Conservation (phyloP, 2,113 vertebrate genomes). For the Tragelaphus buxtoni region DNA sequence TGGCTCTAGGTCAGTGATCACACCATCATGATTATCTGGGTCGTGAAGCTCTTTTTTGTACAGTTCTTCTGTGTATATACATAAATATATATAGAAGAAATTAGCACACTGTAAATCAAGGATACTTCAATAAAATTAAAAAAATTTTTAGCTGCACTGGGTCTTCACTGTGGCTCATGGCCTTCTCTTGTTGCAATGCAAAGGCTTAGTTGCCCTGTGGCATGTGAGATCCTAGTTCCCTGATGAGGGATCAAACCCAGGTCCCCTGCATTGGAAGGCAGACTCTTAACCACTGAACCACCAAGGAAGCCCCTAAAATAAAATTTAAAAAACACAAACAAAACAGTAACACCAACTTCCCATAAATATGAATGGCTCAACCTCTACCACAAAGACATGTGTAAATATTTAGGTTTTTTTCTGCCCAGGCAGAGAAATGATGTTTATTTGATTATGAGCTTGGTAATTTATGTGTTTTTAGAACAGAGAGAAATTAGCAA, state of each 20-base stretch:
- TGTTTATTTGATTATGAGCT: background rate
- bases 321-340: background rate
- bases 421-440: background rate
- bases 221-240: background rate
- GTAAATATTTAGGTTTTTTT: background rate
- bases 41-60: no score
- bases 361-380: background rate
- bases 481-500: background rate
- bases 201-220: background rate
- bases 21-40: no score
- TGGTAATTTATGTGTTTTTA: background rate
- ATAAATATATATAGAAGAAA: background rate
- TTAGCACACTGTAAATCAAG: background rate
- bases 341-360: background rate
- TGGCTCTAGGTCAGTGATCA: no score
- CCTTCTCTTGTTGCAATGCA: background rate
- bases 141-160: background rate
- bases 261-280: background rate
- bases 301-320: background rate
- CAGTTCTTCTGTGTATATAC: no score
- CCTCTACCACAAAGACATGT: background rate
- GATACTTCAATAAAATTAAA: background rate
- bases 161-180: background rate
- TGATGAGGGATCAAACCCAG: background rate
- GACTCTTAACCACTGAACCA: background rate